phyloP scores from a whole-genome alignment of 2,888 invertebrate species.

The Oscheius sp. region DNA sequence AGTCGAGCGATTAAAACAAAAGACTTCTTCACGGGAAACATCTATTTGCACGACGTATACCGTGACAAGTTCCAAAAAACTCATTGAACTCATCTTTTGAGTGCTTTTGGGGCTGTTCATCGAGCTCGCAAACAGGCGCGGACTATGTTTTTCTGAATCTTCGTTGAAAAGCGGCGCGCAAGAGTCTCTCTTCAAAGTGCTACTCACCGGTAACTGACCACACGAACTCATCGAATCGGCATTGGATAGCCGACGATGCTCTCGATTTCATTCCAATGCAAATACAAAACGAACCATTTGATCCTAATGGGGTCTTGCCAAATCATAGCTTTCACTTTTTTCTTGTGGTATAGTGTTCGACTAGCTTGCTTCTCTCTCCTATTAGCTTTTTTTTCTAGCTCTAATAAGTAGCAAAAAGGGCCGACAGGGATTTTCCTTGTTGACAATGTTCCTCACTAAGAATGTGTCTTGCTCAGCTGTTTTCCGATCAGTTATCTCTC shows the following conservation, averaged over 20 bases:
- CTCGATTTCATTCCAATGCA: conserved; percentile 7
- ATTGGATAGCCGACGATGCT: conserved; percentile 13
- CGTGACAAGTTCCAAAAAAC: conserved; percentile 21
- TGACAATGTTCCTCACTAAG: no score
- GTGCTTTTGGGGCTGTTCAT: no score
- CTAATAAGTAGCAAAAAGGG: no score
- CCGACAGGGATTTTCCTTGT: no score
- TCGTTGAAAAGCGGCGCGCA: conserved; percentile 21
- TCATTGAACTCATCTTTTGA: no score
- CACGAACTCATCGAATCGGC: conserved; percentile 23
- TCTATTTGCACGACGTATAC: no score
- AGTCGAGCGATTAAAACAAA: no score
- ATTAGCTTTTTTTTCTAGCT: no score
- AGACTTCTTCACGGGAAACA: no score
- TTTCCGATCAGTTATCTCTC: no score
- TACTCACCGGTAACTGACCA: conserved; percentile 31
- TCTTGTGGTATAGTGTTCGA: neutral
- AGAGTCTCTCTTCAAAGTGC: conserved; percentile 28
- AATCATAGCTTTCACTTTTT: neutral
- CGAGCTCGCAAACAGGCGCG: conserved; percentile 13
- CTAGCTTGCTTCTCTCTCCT: no score
- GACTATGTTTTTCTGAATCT: conserved; percentile 18
- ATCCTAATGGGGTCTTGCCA: neutral
- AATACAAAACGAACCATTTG: conserved; percentile 2
- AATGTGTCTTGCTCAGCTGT: no score